These are phyloP conservation scores for Porites cylindrica DNA, from an alignment of 92 coral and sea anemone species.

Conservation along the genomic window DNA sequence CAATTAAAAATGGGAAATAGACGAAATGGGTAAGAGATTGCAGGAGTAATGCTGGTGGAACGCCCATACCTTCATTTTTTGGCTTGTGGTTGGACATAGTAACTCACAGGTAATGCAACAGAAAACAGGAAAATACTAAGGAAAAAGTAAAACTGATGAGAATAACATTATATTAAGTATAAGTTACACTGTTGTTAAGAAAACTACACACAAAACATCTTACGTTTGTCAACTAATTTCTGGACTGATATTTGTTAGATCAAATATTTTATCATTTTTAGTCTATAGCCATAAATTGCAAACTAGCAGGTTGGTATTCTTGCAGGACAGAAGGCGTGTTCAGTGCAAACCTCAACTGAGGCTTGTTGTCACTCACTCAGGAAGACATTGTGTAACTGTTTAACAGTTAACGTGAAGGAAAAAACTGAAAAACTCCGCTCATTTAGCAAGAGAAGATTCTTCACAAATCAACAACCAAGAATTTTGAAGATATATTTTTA, in stretches of 20 bases:
- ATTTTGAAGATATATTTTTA: too few species aligned
- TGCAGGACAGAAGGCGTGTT: slow-evolving; percentile 1
- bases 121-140: neutral
- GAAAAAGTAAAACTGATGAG: neutral
- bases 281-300: neutral
- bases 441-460: neutral
- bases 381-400: neutral
- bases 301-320: neutral
- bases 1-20: too few species aligned
- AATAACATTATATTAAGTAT: neutral
- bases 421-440: neutral
- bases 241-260: neutral
- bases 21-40: too few species aligned
- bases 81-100: slow-evolving; percentile 1
- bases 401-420: neutral
- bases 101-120: neutral
- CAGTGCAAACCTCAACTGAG: neutral
- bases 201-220: neutral
- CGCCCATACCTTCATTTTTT: neutral
- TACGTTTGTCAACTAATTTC: neutral
- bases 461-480: too few species aligned
- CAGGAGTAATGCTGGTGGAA: neutral
- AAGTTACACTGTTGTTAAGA: neutral
- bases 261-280: neutral
- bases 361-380: neutral